These are phyloP conservation scores for Alectura lathami DNA, from an alignment of 2,113 vertebrate genomes.

Conservation along the genomic window DNA sequence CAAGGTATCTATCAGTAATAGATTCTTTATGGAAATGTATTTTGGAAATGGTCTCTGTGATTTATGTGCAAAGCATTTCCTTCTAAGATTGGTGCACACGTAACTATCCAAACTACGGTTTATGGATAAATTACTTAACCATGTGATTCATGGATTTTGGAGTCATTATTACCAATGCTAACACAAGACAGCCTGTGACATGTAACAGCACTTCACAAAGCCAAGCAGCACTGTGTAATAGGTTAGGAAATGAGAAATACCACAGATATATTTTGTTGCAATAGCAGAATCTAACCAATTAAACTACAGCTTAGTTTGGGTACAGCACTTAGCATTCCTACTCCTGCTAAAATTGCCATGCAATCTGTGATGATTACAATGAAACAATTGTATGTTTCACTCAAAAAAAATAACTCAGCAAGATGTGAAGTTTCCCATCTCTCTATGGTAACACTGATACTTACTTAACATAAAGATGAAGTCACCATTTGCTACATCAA, in stretches of 20 bases:
- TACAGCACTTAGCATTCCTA: background rate
- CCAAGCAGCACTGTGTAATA: background rate
- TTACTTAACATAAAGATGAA: background rate
- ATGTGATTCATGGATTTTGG: background rate
- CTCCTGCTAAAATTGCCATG: background rate
- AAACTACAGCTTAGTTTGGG: background rate
- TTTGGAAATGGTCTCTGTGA: background rate
- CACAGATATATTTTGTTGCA: background rate
- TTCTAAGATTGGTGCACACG: background rate
- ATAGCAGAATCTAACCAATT: background rate
- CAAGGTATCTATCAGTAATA: fast-evolving
- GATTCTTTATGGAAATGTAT: background rate
- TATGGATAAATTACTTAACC: background rate
- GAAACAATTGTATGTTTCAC: background rate
- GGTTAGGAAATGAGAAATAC: background rate
- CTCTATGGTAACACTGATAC: background rate
- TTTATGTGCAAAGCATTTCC: background rate
- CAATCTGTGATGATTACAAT: background rate
- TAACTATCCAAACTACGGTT: background rate
- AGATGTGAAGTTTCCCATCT: background rate
- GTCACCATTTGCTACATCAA: background rate
- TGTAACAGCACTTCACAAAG: background rate
- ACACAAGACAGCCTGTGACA: background rate
- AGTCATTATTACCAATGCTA: background rate
- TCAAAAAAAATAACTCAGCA: background rate